phyloP scores from a whole-genome alignment of 2,888 invertebrate species.

The Acanthosepion lycidas region DNA sequence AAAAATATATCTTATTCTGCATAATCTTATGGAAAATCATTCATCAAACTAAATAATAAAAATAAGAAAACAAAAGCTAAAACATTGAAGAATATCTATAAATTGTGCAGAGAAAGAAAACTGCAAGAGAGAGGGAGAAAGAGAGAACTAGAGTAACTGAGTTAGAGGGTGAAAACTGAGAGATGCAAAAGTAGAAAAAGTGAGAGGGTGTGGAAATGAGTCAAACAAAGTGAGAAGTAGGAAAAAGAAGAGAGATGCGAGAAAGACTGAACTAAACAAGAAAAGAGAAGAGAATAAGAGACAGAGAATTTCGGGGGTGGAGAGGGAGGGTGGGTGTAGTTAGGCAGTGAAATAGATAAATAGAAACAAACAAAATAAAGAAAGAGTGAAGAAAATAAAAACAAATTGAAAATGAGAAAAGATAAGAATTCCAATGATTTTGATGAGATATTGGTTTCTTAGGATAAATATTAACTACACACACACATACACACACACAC shows the following conservation, averaged over 20 bases:
- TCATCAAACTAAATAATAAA: neutral
- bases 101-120: neutral
- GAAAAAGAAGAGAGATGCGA: neutral
- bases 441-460: constrained; percentile 21
- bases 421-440: neutral
- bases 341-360: neutral
- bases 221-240: neutral
- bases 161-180: too few species aligned
- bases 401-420: neutral
- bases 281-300: neutral
- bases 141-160: too few species aligned
- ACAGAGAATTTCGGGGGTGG: neutral
- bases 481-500: neutral
- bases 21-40: constrained; percentile 25
- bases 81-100: neutral
- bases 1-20: too few species aligned
- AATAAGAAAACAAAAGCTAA: neutral
- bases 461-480: neutral
- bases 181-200: too few species aligned
- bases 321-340: neutral
- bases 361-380: neutral
- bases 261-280: neutral
- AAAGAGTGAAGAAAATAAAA: neutral
- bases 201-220: neutral
- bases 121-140: too few species aligned